Percentiles rank a stretch among this genome's conserved stretches.
Evolutionary conservation across 2,113 vertebrate genomes (phyloP).

Genomic region (Cephalophus harveyi): DNA sequence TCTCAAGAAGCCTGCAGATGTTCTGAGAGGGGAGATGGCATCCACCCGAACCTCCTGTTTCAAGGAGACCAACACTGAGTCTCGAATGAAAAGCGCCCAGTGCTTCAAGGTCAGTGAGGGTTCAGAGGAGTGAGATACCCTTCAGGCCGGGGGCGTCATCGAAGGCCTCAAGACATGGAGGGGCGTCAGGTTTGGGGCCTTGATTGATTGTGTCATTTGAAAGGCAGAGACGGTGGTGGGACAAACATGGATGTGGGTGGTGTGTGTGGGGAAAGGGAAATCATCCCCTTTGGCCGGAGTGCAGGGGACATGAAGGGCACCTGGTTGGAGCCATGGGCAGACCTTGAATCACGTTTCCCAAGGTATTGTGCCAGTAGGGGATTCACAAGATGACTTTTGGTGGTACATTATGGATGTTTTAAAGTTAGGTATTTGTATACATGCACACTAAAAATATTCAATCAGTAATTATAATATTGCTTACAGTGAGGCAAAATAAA

Average conservation of each 20-base stretch:
- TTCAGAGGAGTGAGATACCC: not conserved
- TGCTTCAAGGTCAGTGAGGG: not conserved
- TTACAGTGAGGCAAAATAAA: not conserved
- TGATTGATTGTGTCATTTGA: not conserved
- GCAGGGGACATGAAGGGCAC: fast-evolving
- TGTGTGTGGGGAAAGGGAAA: not conserved
- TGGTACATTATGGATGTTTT: not conserved
- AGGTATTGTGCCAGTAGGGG: fast-evolving
- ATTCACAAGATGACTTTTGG: not conserved
- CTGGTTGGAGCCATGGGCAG: not conserved
- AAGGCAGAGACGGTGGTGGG: not conserved
- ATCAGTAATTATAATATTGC: not conserved
- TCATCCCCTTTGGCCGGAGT: no score
- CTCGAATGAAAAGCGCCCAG: not conserved
- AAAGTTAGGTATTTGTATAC: not conserved
- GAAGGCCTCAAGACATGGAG: not conserved
- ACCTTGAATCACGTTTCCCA: not conserved
- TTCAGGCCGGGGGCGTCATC: fast-evolving
- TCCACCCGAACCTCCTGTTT: not conserved
- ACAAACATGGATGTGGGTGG: not conserved
- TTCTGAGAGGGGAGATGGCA: not conserved
- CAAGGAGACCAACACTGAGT: not conserved
- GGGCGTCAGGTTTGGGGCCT: no score
- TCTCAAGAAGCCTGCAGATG: not conserved
- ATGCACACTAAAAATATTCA: not conserved